phyloP scores from a whole-genome alignment of 2,113 vertebrate genomes.

The Azemiops feae region DNA sequence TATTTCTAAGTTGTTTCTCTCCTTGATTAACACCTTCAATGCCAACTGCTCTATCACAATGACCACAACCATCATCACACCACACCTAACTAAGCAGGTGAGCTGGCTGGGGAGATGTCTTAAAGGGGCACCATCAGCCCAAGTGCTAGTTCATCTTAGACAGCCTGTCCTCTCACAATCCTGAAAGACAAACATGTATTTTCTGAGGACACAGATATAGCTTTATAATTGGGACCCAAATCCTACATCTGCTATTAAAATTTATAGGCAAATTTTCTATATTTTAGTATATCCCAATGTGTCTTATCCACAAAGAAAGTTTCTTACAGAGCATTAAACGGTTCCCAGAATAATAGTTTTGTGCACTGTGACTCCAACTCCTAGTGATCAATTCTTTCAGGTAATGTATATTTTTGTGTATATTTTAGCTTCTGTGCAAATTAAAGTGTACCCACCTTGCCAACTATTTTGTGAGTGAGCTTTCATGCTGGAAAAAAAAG shows the following conservation, averaged over 20 bases:
- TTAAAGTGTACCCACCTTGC: not conserved
- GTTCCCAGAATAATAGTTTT: no score
- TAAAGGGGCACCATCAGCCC: not conserved
- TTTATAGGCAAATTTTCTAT: not conserved
- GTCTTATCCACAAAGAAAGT: not conserved
- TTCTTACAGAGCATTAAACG: no score
- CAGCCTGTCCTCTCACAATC: not conserved
- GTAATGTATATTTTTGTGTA: not conserved
- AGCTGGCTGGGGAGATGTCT: not conserved
- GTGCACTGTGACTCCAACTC: not conserved
- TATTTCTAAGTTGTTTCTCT: not conserved
- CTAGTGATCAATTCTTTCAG: not conserved
- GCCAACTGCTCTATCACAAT: not conserved
- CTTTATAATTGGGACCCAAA: not conserved
- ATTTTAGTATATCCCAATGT: not conserved
- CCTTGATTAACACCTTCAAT: not conserved
- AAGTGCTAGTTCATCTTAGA: not conserved
- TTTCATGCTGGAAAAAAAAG: not conserved
- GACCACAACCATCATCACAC: not conserved
- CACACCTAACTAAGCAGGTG: not conserved
- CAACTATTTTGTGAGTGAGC: not conserved
- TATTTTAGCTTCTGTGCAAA: not conserved
- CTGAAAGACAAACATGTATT: not conserved
- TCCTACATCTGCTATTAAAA: not conserved
- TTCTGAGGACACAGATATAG: not conserved